Percentiles rank a stretch among this genome's conserved stretches.
Conservation (phyloP, 2,113 vertebrate species). For the Gopherus flavomarginatus region DNA sequence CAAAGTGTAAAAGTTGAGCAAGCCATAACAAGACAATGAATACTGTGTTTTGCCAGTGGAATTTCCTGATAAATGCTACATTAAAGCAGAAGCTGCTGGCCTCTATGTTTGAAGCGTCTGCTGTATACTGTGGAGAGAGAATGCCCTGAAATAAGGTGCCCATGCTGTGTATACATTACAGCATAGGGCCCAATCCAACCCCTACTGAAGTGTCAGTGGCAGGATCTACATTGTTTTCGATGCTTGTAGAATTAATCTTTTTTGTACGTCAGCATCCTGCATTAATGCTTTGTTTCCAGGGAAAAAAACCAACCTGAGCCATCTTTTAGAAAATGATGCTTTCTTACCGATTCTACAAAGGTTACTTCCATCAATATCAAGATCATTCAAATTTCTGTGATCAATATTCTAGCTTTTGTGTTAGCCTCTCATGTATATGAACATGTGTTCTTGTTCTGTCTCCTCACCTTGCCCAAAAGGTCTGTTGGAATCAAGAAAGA, state of each 20-base stretch:
- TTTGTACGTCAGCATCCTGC: background rate
- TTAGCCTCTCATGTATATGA: constrained; percentile 47
- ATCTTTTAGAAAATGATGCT: background rate
- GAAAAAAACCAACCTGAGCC: background rate
- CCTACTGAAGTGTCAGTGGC: background rate
- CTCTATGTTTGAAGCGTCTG: background rate
- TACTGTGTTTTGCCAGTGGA: background rate
- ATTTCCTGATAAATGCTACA: constrained; percentile 52
- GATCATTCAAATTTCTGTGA: constrained; percentile 18
- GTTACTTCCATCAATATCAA: constrained; percentile 45
- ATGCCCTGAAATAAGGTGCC: constrained; percentile 1
- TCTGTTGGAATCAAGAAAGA: constrained; percentile 11
- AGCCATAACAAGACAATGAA: constrained; percentile 22
- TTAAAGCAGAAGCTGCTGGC: constrained; percentile 39
- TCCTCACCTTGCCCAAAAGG: constrained; percentile 24
- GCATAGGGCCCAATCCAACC: background rate
- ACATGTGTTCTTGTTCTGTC: background rate
- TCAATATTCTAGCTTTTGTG: constrained; percentile 25
- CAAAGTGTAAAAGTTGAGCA: background rate
- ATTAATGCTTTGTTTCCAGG: background rate
- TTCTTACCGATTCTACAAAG: background rate
- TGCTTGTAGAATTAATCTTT: background rate
- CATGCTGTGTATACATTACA: background rate
- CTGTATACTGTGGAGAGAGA: background rate
- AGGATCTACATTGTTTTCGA: rapidly evolving